Evolutionary conservation across 1,140 invertebrate species (phyloP).

Genomic region (Bombyx mandarina): DNA sequence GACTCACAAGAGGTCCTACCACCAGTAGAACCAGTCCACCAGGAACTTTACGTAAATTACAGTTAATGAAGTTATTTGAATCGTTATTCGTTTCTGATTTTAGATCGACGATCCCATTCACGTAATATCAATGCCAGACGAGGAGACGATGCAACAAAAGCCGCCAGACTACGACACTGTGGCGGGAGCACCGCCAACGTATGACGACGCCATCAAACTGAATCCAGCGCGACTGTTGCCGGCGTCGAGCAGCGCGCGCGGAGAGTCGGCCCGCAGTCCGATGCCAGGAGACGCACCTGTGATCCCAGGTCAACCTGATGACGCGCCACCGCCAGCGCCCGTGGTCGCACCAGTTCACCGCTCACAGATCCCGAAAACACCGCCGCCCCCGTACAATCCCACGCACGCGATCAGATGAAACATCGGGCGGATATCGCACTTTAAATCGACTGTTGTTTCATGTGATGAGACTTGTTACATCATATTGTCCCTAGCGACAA

Average conservation of each 20-base stretch:
- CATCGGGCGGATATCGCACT: slow-evolving; percentile 32
- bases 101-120: slow-evolving; percentile 77
- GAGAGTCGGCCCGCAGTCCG: slow-evolving; percentile 14
- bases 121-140: slow-evolving; percentile 75
- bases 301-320: slow-evolving; percentile 55
- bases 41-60: too few relatives aligned
- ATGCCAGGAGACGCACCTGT: slow-evolving; percentile 17
- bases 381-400: slow-evolving; percentile 64
- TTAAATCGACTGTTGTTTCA: slow-evolving; percentile 66
- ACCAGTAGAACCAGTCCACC: too few relatives aligned
- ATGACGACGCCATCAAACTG: slow-evolving; percentile 82
- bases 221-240: slow-evolving; percentile 71
- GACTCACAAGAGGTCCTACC: too few relatives aligned
- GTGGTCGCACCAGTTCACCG: slow-evolving; percentile 37
- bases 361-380: slow-evolving; percentile 56
- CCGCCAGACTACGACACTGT: slow-evolving; percentile 82
- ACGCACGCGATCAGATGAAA: slow-evolving; percentile 66
- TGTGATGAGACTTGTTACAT: slow-evolving; percentile 49
- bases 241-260: slow-evolving; percentile 41
- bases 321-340: slow-evolving; percentile 14
- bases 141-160: slow-evolving; percentile 74
- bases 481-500: slow-evolving; percentile 21
- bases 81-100: slow-evolving; percentile 20
- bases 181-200: slow-evolving; percentile 77
- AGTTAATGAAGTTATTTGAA: too few relatives aligned